These are phyloP conservation scores for Anas platyrhynchos DNA, from an alignment of 2,113 vertebrate genomes.

Conservation along the genomic window DNA sequence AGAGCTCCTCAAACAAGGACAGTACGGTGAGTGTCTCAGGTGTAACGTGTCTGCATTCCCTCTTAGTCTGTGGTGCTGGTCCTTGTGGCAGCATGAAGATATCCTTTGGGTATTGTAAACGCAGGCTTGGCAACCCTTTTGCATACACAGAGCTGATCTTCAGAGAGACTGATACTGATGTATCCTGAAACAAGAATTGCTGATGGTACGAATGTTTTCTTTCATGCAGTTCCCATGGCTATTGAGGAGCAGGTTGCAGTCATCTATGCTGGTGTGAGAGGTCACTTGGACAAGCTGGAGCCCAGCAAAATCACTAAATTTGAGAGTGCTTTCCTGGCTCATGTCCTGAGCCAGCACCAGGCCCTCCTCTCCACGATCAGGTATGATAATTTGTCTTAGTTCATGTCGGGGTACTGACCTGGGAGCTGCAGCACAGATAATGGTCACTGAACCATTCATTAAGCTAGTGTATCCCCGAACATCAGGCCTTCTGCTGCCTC, in stretches of 20 bases:
- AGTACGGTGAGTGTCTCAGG: slow-evolving; percentile 86
- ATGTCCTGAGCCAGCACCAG: slow-evolving; percentile 92
- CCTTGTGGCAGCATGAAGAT: fast-evolving
- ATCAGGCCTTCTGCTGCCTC: not conserved
- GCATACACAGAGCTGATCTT: fast-evolving
- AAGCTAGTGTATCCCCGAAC: not conserved
- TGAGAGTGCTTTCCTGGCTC: slow-evolving; percentile 93
- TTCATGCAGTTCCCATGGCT: slow-evolving; percentile 90
- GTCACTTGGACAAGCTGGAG: slow-evolving; percentile 96
- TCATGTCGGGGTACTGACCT: not conserved
- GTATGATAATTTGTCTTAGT: slow-evolving; percentile 50
- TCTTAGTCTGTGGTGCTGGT: fast-evolving
- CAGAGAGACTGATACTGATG: not conserved
- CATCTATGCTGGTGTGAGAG: slow-evolving; percentile 97
- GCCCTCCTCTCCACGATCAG: slow-evolving; percentile 86
- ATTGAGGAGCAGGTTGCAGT: slow-evolving; percentile 98
- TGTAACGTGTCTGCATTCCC: fast-evolving
- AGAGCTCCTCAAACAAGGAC: slow-evolving; percentile 95
- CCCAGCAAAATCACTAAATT: slow-evolving; percentile 98
- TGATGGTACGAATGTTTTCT: not conserved
- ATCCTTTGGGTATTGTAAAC: fast-evolving
- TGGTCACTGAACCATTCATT: not conserved
- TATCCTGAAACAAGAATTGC: not conserved
- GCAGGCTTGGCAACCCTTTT: fast-evolving
- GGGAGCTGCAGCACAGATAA: not conserved